Evolutionary conservation across 2,888 invertebrate genomes (phyloP).

Genomic region (Silvanus unidentatus): DNA sequence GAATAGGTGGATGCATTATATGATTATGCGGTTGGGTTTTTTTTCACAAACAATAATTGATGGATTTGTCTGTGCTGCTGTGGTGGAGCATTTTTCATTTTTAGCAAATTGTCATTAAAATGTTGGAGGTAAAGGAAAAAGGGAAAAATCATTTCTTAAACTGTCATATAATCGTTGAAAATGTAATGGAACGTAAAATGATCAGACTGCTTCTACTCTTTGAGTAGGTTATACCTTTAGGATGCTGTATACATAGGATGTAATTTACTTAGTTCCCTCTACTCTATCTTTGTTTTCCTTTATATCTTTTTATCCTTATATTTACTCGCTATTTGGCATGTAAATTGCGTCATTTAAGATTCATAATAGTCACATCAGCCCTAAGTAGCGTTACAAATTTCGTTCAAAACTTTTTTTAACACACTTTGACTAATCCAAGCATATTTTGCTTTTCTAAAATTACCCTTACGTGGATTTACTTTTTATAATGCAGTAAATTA

Average conservation of each 20-base stretch:
- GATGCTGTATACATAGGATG: not conserved
- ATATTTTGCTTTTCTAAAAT: too few species aligned
- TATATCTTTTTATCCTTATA: constrained; percentile 5
- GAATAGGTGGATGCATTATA: too few species aligned
- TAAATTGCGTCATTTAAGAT: constrained; percentile 5
- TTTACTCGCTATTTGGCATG: constrained; percentile 2
- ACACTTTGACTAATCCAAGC: too few species aligned
- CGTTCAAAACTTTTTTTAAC: not conserved
- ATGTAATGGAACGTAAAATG: constrained; percentile 3
- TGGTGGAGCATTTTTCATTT: too few species aligned
- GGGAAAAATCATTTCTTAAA: not conserved
- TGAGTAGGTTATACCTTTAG: not conserved
- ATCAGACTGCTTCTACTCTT: constrained; percentile 3
- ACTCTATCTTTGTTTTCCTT: constrained; percentile 4
- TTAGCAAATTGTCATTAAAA: too few species aligned
- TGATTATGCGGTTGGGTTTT: too few species aligned
- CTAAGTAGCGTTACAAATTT: constrained; percentile 2
- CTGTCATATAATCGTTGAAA: constrained; percentile 2
- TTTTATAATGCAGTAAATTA: too few species aligned
- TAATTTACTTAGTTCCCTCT: constrained; percentile 4
- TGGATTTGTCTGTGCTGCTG: too few species aligned
- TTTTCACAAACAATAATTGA: too few species aligned
- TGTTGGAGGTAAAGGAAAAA: too few species aligned
- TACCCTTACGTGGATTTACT: too few species aligned
- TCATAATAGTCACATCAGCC: constrained; percentile 1